Evolutionary conservation across 2,888 invertebrate genomes (phyloP).

Genomic region (Epirrhoe alternata): DNA sequence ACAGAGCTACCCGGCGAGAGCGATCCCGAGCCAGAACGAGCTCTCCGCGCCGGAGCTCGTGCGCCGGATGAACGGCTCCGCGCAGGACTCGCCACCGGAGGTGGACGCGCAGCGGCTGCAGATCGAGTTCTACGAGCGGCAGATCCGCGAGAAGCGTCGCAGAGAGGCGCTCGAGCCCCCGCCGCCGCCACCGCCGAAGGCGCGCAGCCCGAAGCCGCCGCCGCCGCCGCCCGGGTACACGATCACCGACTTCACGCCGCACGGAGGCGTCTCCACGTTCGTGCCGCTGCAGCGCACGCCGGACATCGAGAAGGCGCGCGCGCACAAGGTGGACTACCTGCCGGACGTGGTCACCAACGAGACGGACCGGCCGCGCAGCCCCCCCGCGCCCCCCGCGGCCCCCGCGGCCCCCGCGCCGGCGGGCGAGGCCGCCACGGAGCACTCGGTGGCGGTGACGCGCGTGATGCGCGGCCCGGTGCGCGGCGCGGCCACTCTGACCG

Average conservation of each 20-base stretch:
- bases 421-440: slow-evolving; percentile 81
- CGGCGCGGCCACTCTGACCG: slow-evolving; percentile 88
- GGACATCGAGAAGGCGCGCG: slow-evolving; percentile 79
- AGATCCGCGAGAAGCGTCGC: slow-evolving; percentile 72
- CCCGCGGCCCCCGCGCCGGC: slow-evolving; percentile 42
- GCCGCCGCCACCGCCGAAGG: slow-evolving; percentile 47
- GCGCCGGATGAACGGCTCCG: slow-evolving; percentile 54
- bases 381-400: slow-evolving; percentile 43
- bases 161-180: slow-evolving; percentile 55
- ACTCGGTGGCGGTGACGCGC: slow-evolving; percentile 87
- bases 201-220: slow-evolving; percentile 50
- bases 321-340: slow-evolving; percentile 76
- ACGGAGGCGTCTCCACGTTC: slow-evolving; percentile 71
- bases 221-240: slow-evolving; percentile 71
- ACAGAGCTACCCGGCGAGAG: slow-evolving; percentile 62
- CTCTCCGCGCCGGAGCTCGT: slow-evolving; percentile 79
- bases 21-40: slow-evolving; percentile 72
- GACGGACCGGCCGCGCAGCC: slow-evolving; percentile 53
- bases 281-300: slow-evolving; percentile 80
- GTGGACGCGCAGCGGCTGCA: slow-evolving; percentile 76
- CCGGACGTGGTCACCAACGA: slow-evolving; percentile 81
- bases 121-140: slow-evolving; percentile 81
- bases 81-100: slow-evolving; percentile 49
- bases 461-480: slow-evolving; percentile 91
- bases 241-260: slow-evolving; percentile 79